phyloP scores from a whole-genome alignment of 1,140 invertebrate genomes.

The Pemphigus obesinymphae region DNA sequence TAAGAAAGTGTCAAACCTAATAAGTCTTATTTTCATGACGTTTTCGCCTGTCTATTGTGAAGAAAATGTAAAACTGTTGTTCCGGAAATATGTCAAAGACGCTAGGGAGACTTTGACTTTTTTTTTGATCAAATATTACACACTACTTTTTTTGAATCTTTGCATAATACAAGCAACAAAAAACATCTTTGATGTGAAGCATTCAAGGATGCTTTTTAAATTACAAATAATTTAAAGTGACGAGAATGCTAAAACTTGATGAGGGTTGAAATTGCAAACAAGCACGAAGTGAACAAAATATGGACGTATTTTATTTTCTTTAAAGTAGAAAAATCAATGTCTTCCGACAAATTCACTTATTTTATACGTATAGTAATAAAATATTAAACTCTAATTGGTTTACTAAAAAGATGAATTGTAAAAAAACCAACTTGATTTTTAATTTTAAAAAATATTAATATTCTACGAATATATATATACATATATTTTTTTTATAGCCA shows the following conservation, averaged over 20 bases:
- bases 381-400: background rate
- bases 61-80: conserved; percentile 13
- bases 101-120: background rate
- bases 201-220: background rate
- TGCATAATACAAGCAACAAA: background rate
- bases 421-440: background rate
- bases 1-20: conserved; percentile 11
- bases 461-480: too few relatives aligned
- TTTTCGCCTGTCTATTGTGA: background rate
- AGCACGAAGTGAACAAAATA: background rate
- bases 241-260: background rate
- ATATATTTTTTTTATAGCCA: background rate
- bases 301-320: background rate
- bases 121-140: conserved; percentile 21
- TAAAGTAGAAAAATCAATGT: background rate
- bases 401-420: background rate
- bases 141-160: background rate
- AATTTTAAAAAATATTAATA: background rate
- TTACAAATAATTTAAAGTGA: background rate
- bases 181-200: conserved; percentile 22
- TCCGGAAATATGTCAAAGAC: background rate
- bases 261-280: background rate
- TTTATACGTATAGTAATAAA: background rate
- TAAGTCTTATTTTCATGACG: background rate
- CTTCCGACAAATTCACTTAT: background rate